phyloP scores from a whole-genome alignment of 1,140 invertebrate genomes.

The Homarus americanus region DNA sequence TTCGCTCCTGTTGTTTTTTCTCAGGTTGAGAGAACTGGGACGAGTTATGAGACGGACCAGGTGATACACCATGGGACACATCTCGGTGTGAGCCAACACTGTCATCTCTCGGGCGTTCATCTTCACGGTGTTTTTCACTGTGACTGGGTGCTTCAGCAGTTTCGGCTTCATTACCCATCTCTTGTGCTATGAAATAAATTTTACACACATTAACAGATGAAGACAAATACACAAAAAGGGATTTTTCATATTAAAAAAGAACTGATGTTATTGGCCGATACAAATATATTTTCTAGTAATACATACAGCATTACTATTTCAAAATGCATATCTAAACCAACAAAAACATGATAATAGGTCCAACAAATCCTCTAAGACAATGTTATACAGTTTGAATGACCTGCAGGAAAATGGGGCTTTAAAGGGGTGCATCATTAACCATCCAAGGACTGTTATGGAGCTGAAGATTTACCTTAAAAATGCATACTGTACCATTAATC shows the following conservation, averaged over 20 bases:
- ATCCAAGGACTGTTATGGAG: neutral
- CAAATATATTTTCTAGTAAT: neutral
- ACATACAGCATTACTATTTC: neutral
- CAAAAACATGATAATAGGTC: neutral
- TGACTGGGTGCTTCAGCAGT: conserved; percentile 7
- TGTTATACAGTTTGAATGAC: neutral
- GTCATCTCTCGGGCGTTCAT: neutral
- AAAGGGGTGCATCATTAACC: neutral
- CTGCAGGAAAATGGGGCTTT: neutral
- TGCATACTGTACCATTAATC: too few relatives aligned
- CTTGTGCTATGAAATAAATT: conserved; percentile 43
- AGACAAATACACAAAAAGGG: too few relatives aligned
- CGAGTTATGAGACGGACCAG: neutral
- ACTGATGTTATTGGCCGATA: neutral
- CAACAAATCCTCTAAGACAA: neutral
- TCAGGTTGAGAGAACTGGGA: conserved; percentile 19
- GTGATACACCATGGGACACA: neutral
- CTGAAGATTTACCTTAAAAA: too few relatives aligned
- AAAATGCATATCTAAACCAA: neutral
- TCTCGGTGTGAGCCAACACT: neutral
- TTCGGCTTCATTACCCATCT: conserved; percentile 43
- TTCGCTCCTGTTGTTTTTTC: conserved; percentile 57
- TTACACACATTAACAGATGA: neutral
- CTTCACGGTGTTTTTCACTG: conserved; percentile 15
- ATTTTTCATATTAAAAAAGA: neutral